A percentile compares a stretch with the other conserved stretches of the same genome.
phyloP scores from a whole-genome alignment of 2,888 invertebrate genomes.

The Ashinkailepas kermadecensis region DNA sequence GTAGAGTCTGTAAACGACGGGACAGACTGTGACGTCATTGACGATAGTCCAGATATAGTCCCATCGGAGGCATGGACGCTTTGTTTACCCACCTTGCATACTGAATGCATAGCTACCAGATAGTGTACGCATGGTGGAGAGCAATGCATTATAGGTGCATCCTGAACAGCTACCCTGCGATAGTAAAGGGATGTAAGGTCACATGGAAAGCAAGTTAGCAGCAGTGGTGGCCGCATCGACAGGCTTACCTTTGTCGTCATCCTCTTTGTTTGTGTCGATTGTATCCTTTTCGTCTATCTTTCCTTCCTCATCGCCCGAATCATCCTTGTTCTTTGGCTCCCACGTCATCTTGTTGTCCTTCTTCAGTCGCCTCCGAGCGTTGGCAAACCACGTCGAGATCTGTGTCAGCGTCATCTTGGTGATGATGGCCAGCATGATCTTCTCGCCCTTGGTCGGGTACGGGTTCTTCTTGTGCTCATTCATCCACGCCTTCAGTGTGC shows the following conservation, averaged over 20 bases:
- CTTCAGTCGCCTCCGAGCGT: constrained; percentile 77
- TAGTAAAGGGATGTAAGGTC: too few relatives aligned
- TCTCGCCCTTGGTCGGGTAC: constrained; percentile 98
- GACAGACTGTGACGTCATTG: too few relatives aligned
- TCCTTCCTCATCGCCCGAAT: constrained; percentile 68
- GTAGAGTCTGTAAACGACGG: too few relatives aligned
- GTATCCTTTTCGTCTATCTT: constrained; percentile 65
- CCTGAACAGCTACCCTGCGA: neutral
- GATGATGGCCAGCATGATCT: constrained; percentile 63
- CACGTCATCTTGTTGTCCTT: constrained; percentile 98
- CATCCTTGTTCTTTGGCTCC: constrained; percentile 84
- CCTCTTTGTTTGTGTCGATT: constrained; percentile 56
- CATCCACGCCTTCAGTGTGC: constrained; percentile 94
- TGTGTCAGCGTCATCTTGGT: constrained; percentile 67
- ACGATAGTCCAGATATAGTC: too few relatives aligned
- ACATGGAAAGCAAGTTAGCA: too few relatives aligned
- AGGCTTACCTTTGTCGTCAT: constrained; percentile 38
- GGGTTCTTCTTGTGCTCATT: constrained; percentile 99
- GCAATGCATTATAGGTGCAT: neutral
- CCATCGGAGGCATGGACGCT: too few relatives aligned
- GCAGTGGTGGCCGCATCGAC: too few relatives aligned
- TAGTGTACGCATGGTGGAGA: neutral
- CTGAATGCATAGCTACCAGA: too few relatives aligned
- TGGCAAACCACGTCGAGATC: constrained; percentile 95
- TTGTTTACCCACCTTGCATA: too few relatives aligned